A percentile compares a stretch with the other conserved stretches of the same genome.
Evolutionary conservation across 2,888 invertebrate species (phyloP).

Genomic region (Copidosoma aretas): DNA sequence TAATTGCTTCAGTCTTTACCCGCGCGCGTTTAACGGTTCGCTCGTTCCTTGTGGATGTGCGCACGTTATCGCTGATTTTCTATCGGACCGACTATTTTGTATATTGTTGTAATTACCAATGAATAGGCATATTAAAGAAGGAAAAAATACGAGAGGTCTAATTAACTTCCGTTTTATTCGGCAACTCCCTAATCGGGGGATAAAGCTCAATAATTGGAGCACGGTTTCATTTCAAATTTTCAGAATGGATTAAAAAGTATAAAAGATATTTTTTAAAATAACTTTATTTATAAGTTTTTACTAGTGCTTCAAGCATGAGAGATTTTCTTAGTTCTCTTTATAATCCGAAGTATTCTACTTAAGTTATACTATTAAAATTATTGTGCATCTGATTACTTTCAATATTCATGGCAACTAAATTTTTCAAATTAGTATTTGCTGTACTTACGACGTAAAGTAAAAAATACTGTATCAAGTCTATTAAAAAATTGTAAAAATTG

Average conservation of each 20-base stretch:
- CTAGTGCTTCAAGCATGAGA: too few relatives aligned
- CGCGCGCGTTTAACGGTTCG: conserved; percentile 43
- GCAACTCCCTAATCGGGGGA: too few relatives aligned
- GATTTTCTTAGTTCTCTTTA: too few relatives aligned
- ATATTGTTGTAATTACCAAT: not conserved
- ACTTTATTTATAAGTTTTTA: too few relatives aligned
- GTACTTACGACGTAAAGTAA: not conserved
- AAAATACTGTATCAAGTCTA: not conserved
- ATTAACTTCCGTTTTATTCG: too few relatives aligned
- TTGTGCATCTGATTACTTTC: too few relatives aligned
- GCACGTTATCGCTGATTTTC: conserved; percentile 9
- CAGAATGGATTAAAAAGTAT: conserved; percentile 2
- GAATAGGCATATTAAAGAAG: conserved; percentile 12
- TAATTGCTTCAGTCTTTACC: conserved; percentile 33
- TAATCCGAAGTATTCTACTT: too few relatives aligned
- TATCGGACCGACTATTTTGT: not conserved
- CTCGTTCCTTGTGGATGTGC: conserved; percentile 20
- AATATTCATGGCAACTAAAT: too few relatives aligned
- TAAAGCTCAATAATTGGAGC: too few relatives aligned
- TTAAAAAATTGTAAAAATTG: not conserved
- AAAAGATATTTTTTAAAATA: not conserved
- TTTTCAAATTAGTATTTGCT: not conserved
- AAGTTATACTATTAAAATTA: too few relatives aligned
- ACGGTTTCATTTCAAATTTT: too few relatives aligned
- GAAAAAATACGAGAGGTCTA: too few relatives aligned